phyloP scores from a whole-genome alignment of 2,888 invertebrate genomes.

The Euplexia lucipara region DNA sequence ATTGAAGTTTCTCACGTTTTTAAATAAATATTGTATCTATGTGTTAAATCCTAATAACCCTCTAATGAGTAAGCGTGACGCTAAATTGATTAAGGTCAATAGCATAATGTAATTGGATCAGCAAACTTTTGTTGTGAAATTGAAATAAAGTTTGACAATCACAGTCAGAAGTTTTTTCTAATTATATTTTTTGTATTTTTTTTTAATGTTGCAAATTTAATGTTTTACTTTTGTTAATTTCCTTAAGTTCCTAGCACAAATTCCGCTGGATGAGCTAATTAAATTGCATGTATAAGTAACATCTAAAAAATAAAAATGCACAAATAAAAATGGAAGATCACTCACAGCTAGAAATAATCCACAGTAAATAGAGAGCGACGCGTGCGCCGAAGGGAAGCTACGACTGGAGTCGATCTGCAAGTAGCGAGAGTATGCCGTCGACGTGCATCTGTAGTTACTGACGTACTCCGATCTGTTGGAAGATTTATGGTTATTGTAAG shows the following conservation, averaged over 20 bases:
- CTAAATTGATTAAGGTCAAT: no score
- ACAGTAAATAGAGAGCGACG: slow-evolving; percentile 93
- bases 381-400: slow-evolving; percentile 95
- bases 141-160: slow-evolving; percentile 4
- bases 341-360: slow-evolving; percentile 92
- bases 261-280: neutral
- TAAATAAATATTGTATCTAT: no score
- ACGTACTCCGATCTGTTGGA: slow-evolving; percentile 90
- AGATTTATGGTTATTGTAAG: neutral
- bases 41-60: no score
- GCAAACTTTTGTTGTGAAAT: no score
- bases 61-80: no score
- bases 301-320: neutral
- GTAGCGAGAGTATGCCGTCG: slow-evolving; percentile 89
- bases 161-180: neutral
- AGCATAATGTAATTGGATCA: no score
- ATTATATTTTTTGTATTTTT: no score
- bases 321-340: slow-evolving; percentile 54
- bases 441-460: slow-evolving; percentile 92
- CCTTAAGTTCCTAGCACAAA: no score
- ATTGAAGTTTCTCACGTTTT: no score
- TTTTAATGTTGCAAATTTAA: no score
- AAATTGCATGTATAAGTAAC: neutral
- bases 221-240: no score
- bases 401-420: slow-evolving; percentile 92